Percentiles rank a stretch among this genome's conserved stretches.
These are phyloP conservation scores for Danio albolineatus DNA, from an alignment of 2,797 vertebrate species.

Conservation along the genomic window DNA sequence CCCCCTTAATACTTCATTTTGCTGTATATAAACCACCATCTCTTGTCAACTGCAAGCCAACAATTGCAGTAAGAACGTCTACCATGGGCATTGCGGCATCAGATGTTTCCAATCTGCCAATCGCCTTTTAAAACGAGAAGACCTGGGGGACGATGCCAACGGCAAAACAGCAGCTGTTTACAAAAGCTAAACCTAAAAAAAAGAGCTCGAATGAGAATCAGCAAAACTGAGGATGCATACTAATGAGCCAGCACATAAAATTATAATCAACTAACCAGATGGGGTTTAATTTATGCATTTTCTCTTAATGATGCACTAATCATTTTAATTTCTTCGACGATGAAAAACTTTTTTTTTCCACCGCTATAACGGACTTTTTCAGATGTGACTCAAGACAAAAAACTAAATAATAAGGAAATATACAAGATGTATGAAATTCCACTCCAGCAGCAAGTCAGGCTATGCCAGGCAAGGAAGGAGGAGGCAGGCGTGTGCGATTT, in stretches of 20 bases:
- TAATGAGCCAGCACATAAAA: constrained; percentile 77
- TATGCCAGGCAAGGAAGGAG: constrained; percentile 58
- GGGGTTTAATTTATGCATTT: constrained; percentile 66
- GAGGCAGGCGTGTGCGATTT: constrained; percentile 82
- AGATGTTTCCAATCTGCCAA: constrained; percentile 81
- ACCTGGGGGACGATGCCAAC: constrained; percentile 78
- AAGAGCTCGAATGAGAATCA: constrained; percentile 68
- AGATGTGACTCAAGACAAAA: constrained; percentile 8
- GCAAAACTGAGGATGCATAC: constrained; percentile 78
- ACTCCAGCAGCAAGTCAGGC: constrained; percentile 61
- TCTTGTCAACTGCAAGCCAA: constrained; percentile 71
- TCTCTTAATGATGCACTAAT: constrained; percentile 53
- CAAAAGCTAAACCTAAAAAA: constrained; percentile 75
- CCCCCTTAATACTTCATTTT: constrained; percentile 61
- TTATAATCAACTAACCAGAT: constrained; percentile 70
- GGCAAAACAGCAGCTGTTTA: constrained; percentile 81
- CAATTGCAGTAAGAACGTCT: constrained; percentile 64
- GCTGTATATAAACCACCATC: constrained; percentile 67
- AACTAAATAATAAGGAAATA: constrained; percentile 29
- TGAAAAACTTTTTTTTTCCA: constrained; percentile 35
- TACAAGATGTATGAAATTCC: constrained; percentile 57
- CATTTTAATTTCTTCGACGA: constrained; percentile 52
- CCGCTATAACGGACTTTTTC: constrained; percentile 31
- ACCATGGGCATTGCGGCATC: constrained; percentile 71
- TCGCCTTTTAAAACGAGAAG: constrained; percentile 68